Conservation (phyloP, 2,113 vertebrate species). For the Fukomys damarensis region DNA sequence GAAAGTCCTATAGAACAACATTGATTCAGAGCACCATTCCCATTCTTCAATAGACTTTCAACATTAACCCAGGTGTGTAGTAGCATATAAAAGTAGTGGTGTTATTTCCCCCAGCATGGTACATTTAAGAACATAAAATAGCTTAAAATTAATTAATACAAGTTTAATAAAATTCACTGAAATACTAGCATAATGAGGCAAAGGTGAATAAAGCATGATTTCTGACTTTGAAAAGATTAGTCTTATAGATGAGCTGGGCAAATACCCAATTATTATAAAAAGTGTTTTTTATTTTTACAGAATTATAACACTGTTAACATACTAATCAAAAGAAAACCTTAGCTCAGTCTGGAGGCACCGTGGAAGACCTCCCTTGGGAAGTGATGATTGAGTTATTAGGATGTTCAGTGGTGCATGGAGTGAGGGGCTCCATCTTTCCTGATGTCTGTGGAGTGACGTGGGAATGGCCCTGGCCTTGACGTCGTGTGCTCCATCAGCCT, state of each 20-base stretch:
- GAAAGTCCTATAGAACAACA: background rate
- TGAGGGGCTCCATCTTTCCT: background rate
- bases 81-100: background rate
- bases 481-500: background rate
- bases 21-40: background rate
- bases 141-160: background rate
- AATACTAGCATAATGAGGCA: background rate
- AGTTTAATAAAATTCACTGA: background rate
- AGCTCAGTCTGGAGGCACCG: background rate
- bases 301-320: background rate
- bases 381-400: background rate
- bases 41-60: background rate
- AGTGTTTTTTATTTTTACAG: background rate
- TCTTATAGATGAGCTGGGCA: background rate
- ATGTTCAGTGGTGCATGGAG: background rate
- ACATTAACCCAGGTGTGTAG: background rate
- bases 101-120: background rate
- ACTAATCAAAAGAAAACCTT: background rate
- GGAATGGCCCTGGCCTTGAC: background rate
- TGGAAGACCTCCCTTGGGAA: background rate
- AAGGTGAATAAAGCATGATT: background rate
- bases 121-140: conserved; percentile 42
- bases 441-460: background rate
- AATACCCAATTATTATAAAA: background rate
- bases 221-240: background rate